Evolutionary conservation across 2,888 invertebrate species (phyloP), one percentile per base, ranked within the genome.

Genomic region (Galeopsomyia nigrocyanea): DNA sequence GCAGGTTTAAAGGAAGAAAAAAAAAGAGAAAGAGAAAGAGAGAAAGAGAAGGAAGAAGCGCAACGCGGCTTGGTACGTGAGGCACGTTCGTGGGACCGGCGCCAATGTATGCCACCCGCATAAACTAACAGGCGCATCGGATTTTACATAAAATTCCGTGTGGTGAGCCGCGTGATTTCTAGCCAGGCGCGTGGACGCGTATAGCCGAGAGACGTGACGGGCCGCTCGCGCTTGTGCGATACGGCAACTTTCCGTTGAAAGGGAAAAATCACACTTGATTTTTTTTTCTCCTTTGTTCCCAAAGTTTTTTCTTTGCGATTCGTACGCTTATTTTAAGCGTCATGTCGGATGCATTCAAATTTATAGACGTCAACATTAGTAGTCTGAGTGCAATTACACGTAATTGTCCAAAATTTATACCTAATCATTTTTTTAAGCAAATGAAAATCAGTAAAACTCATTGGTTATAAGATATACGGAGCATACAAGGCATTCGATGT

Each of bases 61-160:
- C 75, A 77, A 76, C 50, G 70, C 71, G 76, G 80, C 80, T 86
- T 86, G 82, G 85, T 86, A 86, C 82, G 85, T 85, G 79, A 80
- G 80, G 80, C 86, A 86, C 86, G 86, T 86, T 75, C 84, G 81
- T 80, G 82, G 82, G 81, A 82, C 81, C 82, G 78, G 79, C 82
- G 81, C 81, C 85, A 82, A 85, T 85, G 86, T 86, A 86, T 86
- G 86, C 86, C 80, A 81, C 80, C 83, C 84, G 86, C 86, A 86
- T 86, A 86, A 86, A 83, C 84, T 86, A 86, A 85, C 86, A 84
- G 86, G 81, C 83, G 84, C 84, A 86, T 86, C 82, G 83, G 84
- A 85, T 86, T 86, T 86, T 85, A 84, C 84, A 85, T 86, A 85
- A 86, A 85, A 86, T 84, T 84, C 82, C 78, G 79, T 76, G 51